Conservation (phyloP, 2,888 invertebrate genomes). For the Encarsia formosa region DNA sequence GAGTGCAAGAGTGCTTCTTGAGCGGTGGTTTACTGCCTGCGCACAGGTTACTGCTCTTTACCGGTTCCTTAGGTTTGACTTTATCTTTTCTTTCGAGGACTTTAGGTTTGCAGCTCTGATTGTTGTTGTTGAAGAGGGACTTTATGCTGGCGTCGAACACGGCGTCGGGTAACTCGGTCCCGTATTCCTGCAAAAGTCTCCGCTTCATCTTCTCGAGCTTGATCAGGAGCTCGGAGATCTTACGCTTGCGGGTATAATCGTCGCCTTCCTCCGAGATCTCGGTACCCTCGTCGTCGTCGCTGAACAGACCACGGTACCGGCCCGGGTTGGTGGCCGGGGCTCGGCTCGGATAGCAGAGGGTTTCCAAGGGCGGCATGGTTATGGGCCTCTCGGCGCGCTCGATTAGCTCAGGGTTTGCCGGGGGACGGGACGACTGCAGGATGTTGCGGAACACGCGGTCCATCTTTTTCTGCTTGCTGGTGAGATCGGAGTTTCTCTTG, state of each 20-base stretch:
- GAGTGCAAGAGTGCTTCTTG: conserved; percentile 18
- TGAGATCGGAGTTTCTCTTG: conserved; percentile 50
- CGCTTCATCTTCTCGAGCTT: conserved; percentile 45
- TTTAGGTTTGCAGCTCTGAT: not conserved
- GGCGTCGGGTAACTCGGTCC: conserved; percentile 41
- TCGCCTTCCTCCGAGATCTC: conserved; percentile 24
- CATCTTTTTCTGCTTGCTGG: conserved; percentile 53
- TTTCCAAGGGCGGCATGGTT: conserved; percentile 34
- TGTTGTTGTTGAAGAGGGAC: conserved; percentile 37
- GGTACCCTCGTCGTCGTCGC: no score
- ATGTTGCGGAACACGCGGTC: conserved; percentile 54
- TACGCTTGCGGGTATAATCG: conserved; percentile 38
- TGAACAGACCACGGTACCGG: conserved; percentile 11
- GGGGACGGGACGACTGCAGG: conserved; percentile 23
- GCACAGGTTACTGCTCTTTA: conserved; percentile 29
- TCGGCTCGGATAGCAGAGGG: conserved; percentile 15
- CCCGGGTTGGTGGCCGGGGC: conserved; percentile 16
- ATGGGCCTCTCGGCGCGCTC: conserved; percentile 33
- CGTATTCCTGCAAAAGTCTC: conserved; percentile 42
- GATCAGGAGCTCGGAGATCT: conserved; percentile 43
- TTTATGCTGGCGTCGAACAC: conserved; percentile 42
- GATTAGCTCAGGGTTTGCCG: not conserved
- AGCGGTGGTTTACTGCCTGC: conserved; percentile 15
- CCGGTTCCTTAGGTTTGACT: not conserved
- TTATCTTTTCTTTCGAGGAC: conserved; percentile 13